Evolutionary conservation across 2,888 invertebrate species (phyloP).

Genomic region (Ochropleura plecta): DNA sequence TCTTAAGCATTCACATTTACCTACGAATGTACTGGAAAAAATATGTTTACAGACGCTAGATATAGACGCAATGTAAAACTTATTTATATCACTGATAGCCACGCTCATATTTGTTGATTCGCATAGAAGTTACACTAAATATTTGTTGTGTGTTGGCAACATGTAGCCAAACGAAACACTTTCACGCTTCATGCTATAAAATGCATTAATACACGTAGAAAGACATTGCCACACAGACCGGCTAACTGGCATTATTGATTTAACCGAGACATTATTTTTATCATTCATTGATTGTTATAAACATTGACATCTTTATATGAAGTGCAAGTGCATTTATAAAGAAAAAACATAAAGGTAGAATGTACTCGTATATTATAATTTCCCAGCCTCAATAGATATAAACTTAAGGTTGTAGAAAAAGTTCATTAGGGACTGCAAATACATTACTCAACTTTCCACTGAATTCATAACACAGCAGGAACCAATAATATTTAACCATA

Average conservation of each 20-base stretch:
- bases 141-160: constrained; percentile 5
- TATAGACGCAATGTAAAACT: constrained; percentile 1
- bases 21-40: constrained; percentile 6
- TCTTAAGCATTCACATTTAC: constrained; percentile 4
- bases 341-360: neutral
- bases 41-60: neutral
- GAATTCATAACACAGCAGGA: neutral
- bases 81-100: constrained; percentile 13
- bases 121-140: constrained; percentile 7
- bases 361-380: neutral
- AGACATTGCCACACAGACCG: constrained; percentile 27
- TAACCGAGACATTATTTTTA: neutral
- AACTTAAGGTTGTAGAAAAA: neutral
- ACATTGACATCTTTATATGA: neutral
- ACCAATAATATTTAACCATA: neutral
- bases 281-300: neutral
- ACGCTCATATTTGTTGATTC: constrained; percentile 17
- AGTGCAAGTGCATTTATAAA: neutral
- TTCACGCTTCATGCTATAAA: constrained; percentile 49
- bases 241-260: constrained; percentile 11
- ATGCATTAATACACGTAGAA: constrained; percentile 35
- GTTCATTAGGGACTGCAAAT: neutral
- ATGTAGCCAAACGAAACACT: constrained; percentile 36
- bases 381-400: too few species aligned
- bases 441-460: neutral